These are phyloP conservation scores for Leptonema lineaticorne DNA, from an alignment of 1,140 invertebrate genomes.

Conservation along the genomic window DNA sequence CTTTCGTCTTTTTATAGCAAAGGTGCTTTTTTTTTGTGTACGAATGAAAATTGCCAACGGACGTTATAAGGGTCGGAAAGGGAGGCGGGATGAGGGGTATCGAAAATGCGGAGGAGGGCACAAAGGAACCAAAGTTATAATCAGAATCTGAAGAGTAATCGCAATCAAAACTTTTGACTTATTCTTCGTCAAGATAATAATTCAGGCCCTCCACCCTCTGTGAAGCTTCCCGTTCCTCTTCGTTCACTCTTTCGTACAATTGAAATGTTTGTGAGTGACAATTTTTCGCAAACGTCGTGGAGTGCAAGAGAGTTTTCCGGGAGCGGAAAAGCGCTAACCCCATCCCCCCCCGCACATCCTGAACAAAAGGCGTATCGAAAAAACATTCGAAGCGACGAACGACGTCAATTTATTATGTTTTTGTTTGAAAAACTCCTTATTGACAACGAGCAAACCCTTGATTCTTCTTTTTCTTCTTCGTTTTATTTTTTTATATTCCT, in stretches of 20 bases:
- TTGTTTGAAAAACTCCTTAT: background rate
- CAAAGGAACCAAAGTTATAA: conserved; percentile 32
- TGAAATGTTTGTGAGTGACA: conserved; percentile 22
- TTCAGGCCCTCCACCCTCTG: background rate
- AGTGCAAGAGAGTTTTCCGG: background rate
- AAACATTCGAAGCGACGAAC: conserved; percentile 1
- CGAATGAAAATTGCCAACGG: too few relatives aligned
- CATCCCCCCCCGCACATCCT: too few relatives aligned
- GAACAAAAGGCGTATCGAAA: conserved; percentile 13
- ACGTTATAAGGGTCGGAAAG: background rate
- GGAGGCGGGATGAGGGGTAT: background rate
- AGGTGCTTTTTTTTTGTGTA: too few relatives aligned
- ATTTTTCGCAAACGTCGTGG: conserved; percentile 2
- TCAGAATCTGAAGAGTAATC: conserved; percentile 33
- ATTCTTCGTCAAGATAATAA: conserved; percentile 20
- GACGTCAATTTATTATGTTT: conserved; percentile 17
- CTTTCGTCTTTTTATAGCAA: background rate
- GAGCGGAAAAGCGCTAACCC: too few relatives aligned
- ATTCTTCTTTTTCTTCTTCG: background rate
- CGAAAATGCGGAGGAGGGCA: background rate
- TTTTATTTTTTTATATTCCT: too few relatives aligned
- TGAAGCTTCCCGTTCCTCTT: too few relatives aligned
- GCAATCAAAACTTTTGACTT: conserved; percentile 32
- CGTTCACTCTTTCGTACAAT: background rate
- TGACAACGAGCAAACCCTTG: background rate